These are phyloP conservation scores for Digitonthophagus gazella DNA, from an alignment of 2,888 invertebrate genomes.

Conservation along the genomic window DNA sequence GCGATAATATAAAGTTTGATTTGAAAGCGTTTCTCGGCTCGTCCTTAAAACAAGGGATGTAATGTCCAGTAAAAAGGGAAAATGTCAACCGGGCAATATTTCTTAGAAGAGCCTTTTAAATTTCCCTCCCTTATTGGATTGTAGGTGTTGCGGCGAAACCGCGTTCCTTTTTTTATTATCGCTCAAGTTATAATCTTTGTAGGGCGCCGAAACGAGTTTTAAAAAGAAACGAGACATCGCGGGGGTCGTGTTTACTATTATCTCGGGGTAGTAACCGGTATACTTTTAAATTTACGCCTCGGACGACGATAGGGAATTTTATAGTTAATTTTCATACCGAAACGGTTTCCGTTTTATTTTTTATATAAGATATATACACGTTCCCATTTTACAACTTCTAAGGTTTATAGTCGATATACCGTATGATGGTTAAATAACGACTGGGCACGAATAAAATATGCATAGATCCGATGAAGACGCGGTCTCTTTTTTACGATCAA, in stretches of 20 bases:
- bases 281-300: constrained; percentile 32
- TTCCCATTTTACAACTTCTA: neutral
- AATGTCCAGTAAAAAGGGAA: constrained; percentile 24
- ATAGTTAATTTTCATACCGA: constrained; percentile 38
- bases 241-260: constrained; percentile 21
- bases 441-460: neutral
- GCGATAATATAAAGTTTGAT: neutral
- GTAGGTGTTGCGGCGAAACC: constrained; percentile 29
- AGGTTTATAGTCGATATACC: neutral
- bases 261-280: constrained; percentile 24
- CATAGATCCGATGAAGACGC: neutral
- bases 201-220: constrained; percentile 6
- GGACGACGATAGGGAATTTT: constrained; percentile 35
- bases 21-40: neutral
- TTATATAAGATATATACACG: neutral
- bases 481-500: neutral
- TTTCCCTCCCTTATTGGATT: constrained; percentile 35
- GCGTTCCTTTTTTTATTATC: constrained; percentile 30
- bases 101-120: constrained; percentile 30
- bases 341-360: constrained; percentile 3
- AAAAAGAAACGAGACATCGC: neutral
- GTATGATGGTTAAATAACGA: neutral
- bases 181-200: constrained; percentile 19
- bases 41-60: neutral
- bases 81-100: constrained; percentile 32